These are phyloP conservation scores for Rhynchonycteris naso DNA, from an alignment of 2,797 vertebrate species.

Conservation along the genomic window DNA sequence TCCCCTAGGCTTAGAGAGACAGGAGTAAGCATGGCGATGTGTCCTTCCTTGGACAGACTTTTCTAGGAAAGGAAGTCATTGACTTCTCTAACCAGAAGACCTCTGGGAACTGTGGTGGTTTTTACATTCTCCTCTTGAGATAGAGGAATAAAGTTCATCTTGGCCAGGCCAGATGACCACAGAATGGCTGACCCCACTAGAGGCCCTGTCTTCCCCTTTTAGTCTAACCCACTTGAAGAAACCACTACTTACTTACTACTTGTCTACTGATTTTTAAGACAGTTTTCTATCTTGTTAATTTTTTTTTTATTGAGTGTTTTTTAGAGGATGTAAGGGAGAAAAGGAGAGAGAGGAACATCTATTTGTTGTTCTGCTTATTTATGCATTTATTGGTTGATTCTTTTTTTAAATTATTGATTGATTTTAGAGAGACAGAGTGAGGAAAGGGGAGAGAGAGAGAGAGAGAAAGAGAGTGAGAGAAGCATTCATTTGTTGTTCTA, in stretches of 20 bases:
- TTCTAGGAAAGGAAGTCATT: not conserved
- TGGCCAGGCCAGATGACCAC: not conserved
- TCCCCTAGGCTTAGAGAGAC: not conserved
- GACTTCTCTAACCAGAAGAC: not conserved
- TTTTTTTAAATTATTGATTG: too few relatives aligned
- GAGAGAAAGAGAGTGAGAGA: too few relatives aligned
- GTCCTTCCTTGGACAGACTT: not conserved
- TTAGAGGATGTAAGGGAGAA: too few relatives aligned
- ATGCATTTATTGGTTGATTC: too few relatives aligned
- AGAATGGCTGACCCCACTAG: accelerated
- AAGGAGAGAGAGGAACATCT: too few relatives aligned
- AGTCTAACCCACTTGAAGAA: not conserved
- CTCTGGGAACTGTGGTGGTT: not conserved
- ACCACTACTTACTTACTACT: not conserved
- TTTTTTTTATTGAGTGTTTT: not conserved
- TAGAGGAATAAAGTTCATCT: not conserved
- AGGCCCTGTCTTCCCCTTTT: not conserved
- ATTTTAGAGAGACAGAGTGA: too few relatives aligned
- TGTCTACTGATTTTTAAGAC: not conserved
- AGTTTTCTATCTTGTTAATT: not conserved
- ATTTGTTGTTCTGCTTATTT: too few relatives aligned
- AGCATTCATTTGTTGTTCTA: too few relatives aligned
- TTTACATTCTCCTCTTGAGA: not conserved
- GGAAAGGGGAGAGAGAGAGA: too few relatives aligned
- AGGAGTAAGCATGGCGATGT: not conserved